Conservation (phyloP, 2,888 invertebrate species). For the Parapristionchus giblindavisi region DNA sequence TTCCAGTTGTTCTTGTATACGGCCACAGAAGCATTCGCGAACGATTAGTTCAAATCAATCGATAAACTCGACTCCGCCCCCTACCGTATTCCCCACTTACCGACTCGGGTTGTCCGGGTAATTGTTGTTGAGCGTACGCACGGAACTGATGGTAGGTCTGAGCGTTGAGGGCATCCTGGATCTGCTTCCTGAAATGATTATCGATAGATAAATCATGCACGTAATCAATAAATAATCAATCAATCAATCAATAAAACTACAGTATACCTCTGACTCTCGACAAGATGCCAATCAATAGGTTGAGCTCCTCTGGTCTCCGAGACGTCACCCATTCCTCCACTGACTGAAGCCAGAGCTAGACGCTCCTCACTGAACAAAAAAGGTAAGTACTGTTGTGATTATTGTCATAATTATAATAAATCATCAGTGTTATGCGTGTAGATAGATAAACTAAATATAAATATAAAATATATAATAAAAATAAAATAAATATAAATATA, state of each 20-base stretch:
- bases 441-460: no score
- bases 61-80: no score
- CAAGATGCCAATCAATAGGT: conserved; percentile 46
- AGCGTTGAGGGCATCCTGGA: conserved; percentile 94
- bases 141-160: conserved; percentile 83
- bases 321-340: conserved; percentile 28
- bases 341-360: conserved; percentile 17
- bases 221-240: background rate
- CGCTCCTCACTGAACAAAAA: conserved; percentile 20
- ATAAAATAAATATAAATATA: no score
- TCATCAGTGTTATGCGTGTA: no score
- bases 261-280: conserved; percentile 55
- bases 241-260: background rate
- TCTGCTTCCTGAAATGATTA: conserved; percentile 75
- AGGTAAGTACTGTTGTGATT: no score
- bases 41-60: no score
- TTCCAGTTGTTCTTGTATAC: no score
- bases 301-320: conserved; percentile 33
- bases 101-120: conserved; percentile 76
- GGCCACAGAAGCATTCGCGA: no score
- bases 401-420: no score
- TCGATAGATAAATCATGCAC: background rate
- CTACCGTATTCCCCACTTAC: conserved; percentile 70
- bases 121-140: conserved; percentile 91
- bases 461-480: no score